A percentile compares a stretch with the other conserved stretches of the same genome.
Evolutionary conservation across 2,113 vertebrate genomes (phyloP).

Genomic region (Antennarius striatus): DNA sequence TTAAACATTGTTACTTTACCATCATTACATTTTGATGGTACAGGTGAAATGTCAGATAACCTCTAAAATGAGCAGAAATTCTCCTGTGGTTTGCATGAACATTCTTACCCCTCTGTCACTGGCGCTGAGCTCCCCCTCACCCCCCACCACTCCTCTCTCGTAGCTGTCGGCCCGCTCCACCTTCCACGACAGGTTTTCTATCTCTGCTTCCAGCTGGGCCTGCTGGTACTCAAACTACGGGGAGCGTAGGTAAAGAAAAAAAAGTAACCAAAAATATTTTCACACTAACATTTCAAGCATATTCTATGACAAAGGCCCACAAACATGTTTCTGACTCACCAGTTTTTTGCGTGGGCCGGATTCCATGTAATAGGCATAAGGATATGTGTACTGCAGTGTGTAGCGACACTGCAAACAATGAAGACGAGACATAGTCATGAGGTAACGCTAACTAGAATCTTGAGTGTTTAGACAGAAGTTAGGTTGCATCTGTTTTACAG

Average conservation of each 20-base stretch:
- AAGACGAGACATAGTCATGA: background rate
- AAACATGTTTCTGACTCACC: slow-evolving; percentile 79
- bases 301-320: background rate
- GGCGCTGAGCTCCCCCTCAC: slow-evolving; percentile 79
- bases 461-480: too few species aligned
- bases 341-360: slow-evolving; percentile 97
- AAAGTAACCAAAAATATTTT: too few species aligned
- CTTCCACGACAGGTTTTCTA: slow-evolving; percentile 98
- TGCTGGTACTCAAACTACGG: slow-evolving; percentile 98
- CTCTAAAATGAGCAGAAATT: too few species aligned
- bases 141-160: slow-evolving; percentile 89
- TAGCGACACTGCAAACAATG: slow-evolving; percentile 89
- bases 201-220: slow-evolving; percentile 98
- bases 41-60: too few species aligned
- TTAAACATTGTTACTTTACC: background rate
- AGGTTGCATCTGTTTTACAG: too few species aligned
- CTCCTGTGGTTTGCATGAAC: too few species aligned
- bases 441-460: too few species aligned
- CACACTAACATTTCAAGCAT: background rate
- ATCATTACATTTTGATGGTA: too few species aligned
- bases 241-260: background rate
- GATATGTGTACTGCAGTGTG: slow-evolving; percentile 98
- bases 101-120: slow-evolving; percentile 81
- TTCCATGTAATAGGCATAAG: slow-evolving; percentile 99
- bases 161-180: slow-evolving; percentile 98